A percentile compares a stretch with the other conserved stretches of the same genome.
phyloP scores from a whole-genome alignment of 2,113 vertebrate species.

The Phaethornis superciliosus region DNA sequence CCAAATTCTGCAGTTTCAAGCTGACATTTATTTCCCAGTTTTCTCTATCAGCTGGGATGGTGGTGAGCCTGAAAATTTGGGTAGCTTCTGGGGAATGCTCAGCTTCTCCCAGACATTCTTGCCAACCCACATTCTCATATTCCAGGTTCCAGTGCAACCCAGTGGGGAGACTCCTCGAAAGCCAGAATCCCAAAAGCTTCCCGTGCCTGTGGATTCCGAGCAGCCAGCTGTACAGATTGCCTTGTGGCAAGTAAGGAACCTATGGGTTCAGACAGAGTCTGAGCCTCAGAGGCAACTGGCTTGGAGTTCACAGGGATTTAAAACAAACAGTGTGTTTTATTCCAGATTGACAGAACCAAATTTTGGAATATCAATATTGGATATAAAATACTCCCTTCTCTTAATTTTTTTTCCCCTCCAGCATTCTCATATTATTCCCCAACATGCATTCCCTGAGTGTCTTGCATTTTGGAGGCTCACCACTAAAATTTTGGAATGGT shows the following conservation, averaged over 20 bases:
- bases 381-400: neutral
- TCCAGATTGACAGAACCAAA: neutral
- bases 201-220: neutral
- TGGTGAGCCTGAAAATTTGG: accelerated
- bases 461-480: constrained; percentile 67
- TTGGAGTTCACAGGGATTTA: neutral
- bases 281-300: neutral
- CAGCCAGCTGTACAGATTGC: neutral
- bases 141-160: neutral
- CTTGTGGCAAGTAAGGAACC: neutral
- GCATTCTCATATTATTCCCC: neutral
- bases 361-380: neutral
- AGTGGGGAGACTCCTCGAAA: constrained; percentile 27
- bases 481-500: neutral
- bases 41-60: neutral
- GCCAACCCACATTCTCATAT: neutral
- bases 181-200: neutral
- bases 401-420: neutral
- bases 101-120: neutral
- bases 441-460: constrained; percentile 37
- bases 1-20: neutral
- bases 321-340: neutral
- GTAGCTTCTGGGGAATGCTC: neutral
- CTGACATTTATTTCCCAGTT: neutral
- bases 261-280: neutral